phyloP scores from a whole-genome alignment of 1,140 invertebrate species.

The Tribolium madens region DNA sequence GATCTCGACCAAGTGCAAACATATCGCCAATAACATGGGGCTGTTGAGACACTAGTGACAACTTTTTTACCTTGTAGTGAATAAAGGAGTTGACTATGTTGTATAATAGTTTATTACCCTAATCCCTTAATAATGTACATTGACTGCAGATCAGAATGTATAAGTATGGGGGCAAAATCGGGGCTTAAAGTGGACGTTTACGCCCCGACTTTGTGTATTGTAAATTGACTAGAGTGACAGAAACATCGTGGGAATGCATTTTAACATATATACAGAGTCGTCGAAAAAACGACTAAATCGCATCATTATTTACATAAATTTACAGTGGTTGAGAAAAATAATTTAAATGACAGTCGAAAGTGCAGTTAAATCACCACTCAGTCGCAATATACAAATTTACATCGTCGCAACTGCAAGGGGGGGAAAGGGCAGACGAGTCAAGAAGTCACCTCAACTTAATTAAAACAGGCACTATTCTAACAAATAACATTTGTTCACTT shows the following conservation, averaged over 20 bases:
- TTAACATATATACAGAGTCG: conserved; percentile 51
- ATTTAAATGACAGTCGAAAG: conserved; percentile 33
- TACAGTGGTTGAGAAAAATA: conserved; percentile 30
- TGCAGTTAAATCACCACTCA: conserved; percentile 30
- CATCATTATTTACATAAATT: conserved; percentile 49
- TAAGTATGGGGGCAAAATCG: conserved; percentile 44
- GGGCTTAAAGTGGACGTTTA: conserved; percentile 21
- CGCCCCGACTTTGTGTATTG: conserved; percentile 2
- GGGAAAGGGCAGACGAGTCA: background rate
- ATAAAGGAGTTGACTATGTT: background rate
- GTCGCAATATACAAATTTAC: conserved; percentile 16
- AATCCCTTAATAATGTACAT: conserved; percentile 54
- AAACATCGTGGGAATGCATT: conserved; percentile 52
- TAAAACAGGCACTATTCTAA: conserved; percentile 30
- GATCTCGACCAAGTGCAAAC: conserved; percentile 79
- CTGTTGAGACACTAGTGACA: conserved; percentile 49
- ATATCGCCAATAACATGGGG: conserved; percentile 57
- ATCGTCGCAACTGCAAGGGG: conserved; percentile 14
- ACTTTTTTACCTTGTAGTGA: background rate
- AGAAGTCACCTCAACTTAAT: conserved; percentile 10
- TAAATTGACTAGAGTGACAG: conserved; percentile 55
- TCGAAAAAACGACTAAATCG: conserved; percentile 30
- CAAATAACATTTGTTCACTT: conserved; percentile 25
- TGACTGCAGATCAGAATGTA: conserved; percentile 53
- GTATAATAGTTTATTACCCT: conserved; percentile 51